These are phyloP conservation scores for Euzophera pinguis DNA, from an alignment of 2,888 invertebrate species.

Conservation along the genomic window DNA sequence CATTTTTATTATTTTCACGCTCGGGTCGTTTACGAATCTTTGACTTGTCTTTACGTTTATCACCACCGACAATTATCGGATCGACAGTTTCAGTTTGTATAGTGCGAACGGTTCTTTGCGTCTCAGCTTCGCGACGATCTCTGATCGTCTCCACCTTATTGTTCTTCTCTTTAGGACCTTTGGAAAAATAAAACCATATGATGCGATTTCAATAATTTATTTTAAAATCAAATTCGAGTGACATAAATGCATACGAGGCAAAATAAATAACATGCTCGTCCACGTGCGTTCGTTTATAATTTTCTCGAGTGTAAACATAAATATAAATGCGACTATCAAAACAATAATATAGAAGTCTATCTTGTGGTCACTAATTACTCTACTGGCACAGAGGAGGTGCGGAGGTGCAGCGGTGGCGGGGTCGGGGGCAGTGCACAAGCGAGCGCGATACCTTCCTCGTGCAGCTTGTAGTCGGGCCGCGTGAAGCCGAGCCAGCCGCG, in stretches of 20 bases:
- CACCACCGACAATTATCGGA: conserved; percentile 18
- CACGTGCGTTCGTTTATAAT: conserved; percentile 15
- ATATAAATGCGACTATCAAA: conserved; percentile 7
- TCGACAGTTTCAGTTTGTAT: conserved; percentile 18
- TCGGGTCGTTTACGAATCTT: not conserved
- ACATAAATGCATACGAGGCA: conserved; percentile 23
- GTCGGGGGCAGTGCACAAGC: conserved; percentile 38
- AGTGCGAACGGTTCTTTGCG: conserved; percentile 15
- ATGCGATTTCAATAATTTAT: conserved; percentile 27
- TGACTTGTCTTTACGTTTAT: conserved; percentile 9
- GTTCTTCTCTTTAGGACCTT: conserved; percentile 35
- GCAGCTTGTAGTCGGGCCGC: conserved; percentile 29
- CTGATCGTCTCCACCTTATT: conserved; percentile 14
- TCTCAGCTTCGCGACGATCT: conserved; percentile 19
- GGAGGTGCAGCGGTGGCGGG: conserved; percentile 48
- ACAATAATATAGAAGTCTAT: conserved; percentile 6
- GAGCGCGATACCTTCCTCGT: conserved; percentile 28
- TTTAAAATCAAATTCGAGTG: conserved; percentile 18
- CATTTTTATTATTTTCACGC: not conserved
- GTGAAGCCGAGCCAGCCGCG: conserved; percentile 29
- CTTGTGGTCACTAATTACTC: conserved; percentile 31
- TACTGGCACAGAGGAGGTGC: conserved; percentile 50
- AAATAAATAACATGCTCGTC: conserved; percentile 22
- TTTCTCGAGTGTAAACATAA: conserved; percentile 12
- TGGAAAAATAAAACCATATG: conserved; percentile 36